These are phyloP conservation scores for Thaumetopoea pityocampa DNA, from an alignment of 1,140 invertebrate genomes.

Conservation along the genomic window DNA sequence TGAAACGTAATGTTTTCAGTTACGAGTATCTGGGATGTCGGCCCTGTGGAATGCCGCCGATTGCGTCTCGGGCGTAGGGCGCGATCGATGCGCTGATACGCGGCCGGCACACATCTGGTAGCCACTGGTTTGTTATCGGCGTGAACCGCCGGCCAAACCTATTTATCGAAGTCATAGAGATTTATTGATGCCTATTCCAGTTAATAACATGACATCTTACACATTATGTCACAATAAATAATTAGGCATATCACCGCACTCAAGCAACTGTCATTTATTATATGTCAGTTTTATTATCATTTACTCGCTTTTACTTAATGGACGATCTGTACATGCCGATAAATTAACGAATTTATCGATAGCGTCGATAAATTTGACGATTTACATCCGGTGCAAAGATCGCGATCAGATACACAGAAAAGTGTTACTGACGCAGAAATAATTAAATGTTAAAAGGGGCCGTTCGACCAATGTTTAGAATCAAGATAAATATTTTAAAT, in stretches of 20 bases:
- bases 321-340: too few relatives aligned
- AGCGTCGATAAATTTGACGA: neutral
- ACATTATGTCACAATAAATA: constrained; percentile 38
- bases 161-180: constrained; percentile 47
- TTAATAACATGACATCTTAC: constrained; percentile 38
- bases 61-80: constrained; percentile 34
- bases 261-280: constrained; percentile 19
- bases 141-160: constrained; percentile 31
- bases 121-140: constrained; percentile 34
- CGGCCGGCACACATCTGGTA: constrained; percentile 35
- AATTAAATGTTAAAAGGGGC: constrained; percentile 1
- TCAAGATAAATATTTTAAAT: constrained; percentile 25
- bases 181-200: constrained; percentile 38
- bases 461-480: constrained; percentile 9
- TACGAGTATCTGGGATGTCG: constrained; percentile 50
- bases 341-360: constrained; percentile 1
- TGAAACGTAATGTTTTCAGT: constrained; percentile 46
- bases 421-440: neutral
- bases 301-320: too few relatives aligned
- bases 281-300: constrained; percentile 3
- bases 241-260: constrained; percentile 15
- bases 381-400: neutral
- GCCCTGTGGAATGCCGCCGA: constrained; percentile 40
- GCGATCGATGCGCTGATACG: constrained; percentile 44
- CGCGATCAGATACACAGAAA: neutral